These are phyloP conservation scores for Oscheius sp. DNA, from an alignment of 1,140 invertebrate species.

Conservation along the genomic window DNA sequence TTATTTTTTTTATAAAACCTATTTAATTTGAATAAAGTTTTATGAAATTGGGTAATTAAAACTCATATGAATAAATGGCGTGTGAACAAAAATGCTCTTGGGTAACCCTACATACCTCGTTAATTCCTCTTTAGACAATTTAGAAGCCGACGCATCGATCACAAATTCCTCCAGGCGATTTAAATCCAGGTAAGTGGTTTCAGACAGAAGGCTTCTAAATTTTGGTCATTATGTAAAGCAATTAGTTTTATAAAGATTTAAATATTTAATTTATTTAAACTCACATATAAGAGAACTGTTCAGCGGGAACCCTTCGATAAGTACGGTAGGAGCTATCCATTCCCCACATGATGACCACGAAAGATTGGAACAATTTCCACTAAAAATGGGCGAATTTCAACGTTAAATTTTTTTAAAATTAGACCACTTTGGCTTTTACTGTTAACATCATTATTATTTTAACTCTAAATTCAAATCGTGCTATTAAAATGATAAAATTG, in stretches of 20 bases:
- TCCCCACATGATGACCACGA: slow-evolving; percentile 10
- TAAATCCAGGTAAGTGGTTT: neutral
- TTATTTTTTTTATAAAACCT: neutral
- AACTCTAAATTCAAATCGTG: neutral
- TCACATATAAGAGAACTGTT: neutral
- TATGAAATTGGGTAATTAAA: too few species aligned
- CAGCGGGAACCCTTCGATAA: neutral
- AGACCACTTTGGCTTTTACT: neutral
- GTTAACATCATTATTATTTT: neutral
- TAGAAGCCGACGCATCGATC: neutral
- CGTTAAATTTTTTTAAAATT: neutral
- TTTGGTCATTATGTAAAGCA: neutral
- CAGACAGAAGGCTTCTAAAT: neutral
- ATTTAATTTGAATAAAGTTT: neutral
- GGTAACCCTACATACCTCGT: neutral
- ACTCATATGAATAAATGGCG: too few species aligned
- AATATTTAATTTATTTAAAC: too few species aligned
- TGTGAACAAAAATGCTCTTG: neutral
- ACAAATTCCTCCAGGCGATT: neutral
- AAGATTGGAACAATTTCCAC: neutral
- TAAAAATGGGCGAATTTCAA: neutral
- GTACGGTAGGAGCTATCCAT: slow-evolving; percentile 1
- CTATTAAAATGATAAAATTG: neutral
- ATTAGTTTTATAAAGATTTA: too few species aligned
- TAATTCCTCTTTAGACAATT: neutral